Evolutionary conservation across 2,888 invertebrate species (phyloP), one percentile per base, ranked within the genome.

Genomic region (Plemyria rubiginata): DNA sequence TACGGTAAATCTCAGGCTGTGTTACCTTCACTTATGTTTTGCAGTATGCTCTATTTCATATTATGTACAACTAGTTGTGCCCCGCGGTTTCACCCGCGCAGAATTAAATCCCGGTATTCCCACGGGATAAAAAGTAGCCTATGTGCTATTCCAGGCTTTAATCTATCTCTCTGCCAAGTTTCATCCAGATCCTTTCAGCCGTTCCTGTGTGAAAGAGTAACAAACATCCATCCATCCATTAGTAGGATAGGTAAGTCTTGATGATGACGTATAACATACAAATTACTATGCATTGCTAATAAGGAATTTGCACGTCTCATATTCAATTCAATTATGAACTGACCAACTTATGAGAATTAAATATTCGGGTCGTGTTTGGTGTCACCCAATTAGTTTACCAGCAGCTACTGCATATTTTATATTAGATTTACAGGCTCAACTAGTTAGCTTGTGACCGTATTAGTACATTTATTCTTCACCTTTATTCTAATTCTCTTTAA

Each of bases 1-100:
- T 83, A 86, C 82, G 81, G 80, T 78, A 83, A 78, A 82, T 78
- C 68, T 82, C 78, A 59, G 61, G 60, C 60, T 38, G 38, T 50
- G 64, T 62, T 36, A 54, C 40, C 7, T 40, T 15, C n/a, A 48
- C 40, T 13, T 46, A 38, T 38, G 9, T 49, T 11, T 49, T 43
- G 43, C n/a, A 43, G 22, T 41, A 22, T 40, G n/a, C 40, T 45
- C 50, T 28, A 38, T 38, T 15, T 56, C 12, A 48, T 38, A 51
- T 15, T 32, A n/a, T 13, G 16, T 29, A 60, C 56, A 43, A n/a
- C n/a, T n/a, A n/a, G n/a, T n/a, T n/a, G n/a, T n/a, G n/a, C n/a
- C n/a, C n/a, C n/a, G n/a, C n/a, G n/a, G n/a, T n/a, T n/a, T n/a
- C n/a, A n/a, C n/a, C n/a, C n/a, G n/a, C n/a, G n/a, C n/a, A n/a